phyloP scores from a whole-genome alignment of 2,797 vertebrate species.

The Mus minutoides region DNA sequence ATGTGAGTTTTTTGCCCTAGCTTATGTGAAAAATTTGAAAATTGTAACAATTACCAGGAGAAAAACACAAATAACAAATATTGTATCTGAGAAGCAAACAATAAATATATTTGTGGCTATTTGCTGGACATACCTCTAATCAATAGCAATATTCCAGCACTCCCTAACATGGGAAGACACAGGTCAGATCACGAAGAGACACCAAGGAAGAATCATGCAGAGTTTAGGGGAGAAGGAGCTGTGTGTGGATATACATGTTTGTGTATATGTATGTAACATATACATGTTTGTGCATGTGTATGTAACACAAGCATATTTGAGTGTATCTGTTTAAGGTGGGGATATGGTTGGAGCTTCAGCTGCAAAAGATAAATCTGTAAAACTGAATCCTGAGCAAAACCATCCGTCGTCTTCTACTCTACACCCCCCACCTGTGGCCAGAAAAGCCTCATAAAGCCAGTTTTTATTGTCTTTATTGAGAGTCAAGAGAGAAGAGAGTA shows the following conservation, averaged over 20 bases:
- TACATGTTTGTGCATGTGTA: neutral
- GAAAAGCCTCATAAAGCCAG: neutral
- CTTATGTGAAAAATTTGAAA: neutral
- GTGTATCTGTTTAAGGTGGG: neutral
- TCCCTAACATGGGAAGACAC: neutral
- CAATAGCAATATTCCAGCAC: neutral
- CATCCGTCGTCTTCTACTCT: neutral
- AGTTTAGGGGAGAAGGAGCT: neutral
- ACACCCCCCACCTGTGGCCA: neutral
- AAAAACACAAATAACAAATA: slow-evolving; percentile 16
- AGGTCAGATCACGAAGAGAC: neutral
- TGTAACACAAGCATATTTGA: neutral
- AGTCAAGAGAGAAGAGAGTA: neutral
- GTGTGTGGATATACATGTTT: neutral
- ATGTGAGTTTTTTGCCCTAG: neutral
- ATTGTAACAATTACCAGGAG: neutral
- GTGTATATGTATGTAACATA: neutral
- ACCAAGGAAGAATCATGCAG: neutral
- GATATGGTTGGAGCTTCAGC: neutral
- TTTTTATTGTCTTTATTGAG: neutral
- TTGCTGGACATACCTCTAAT: neutral
- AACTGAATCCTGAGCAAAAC: neutral
- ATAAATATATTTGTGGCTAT: slow-evolving; percentile 16
- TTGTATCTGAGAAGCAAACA: slow-evolving; percentile 9
- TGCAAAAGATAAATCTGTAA: neutral